phyloP scores from a whole-genome alignment of 2,797 vertebrate species.

The Gastrophryne carolinensis region DNA sequence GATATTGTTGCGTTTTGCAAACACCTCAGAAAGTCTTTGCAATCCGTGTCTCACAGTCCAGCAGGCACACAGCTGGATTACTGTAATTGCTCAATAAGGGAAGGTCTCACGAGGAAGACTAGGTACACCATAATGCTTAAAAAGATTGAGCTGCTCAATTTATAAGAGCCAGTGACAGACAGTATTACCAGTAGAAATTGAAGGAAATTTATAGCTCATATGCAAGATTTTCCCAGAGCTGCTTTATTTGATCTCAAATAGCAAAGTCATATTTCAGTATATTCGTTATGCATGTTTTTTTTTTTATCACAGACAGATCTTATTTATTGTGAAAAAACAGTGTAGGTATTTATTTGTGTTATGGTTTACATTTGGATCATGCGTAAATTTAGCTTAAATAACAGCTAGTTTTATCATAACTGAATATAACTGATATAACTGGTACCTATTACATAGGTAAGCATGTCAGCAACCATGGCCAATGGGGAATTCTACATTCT shows the following conservation, averaged over 20 bases:
- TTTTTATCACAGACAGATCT: too few species aligned
- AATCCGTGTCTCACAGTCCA: constrained; percentile 43
- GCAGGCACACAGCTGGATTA: constrained; percentile 46
- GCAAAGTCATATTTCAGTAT: constrained; percentile 18
- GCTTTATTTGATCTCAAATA: constrained; percentile 1
- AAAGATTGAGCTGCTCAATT: constrained; percentile 45
- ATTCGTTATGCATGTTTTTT: too few species aligned
- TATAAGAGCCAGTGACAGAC: constrained; percentile 14
- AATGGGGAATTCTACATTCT: too few species aligned
- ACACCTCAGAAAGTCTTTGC: constrained; percentile 27
- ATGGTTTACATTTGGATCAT: too few species aligned
- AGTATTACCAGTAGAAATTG: constrained; percentile 5
- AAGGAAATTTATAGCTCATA: constrained; percentile 17
- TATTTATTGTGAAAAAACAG: too few species aligned
- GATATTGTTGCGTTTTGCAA: constrained; percentile 32
- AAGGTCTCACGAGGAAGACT: constrained; percentile 33
- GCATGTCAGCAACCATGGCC: too few species aligned
- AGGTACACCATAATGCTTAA: constrained; percentile 47
- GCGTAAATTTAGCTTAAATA: too few species aligned
- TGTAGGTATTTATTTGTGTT: too few species aligned
- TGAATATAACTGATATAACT: too few species aligned
- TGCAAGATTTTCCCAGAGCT: constrained; percentile 11
- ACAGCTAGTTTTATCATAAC: too few species aligned
- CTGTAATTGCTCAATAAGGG: constrained; percentile 47
- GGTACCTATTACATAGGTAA: too few species aligned